Percentiles rank a stretch among this genome's conserved stretches.
Evolutionary conservation across 2,797 vertebrate species (phyloP).

Genomic region (Dryobates pubescens): DNA sequence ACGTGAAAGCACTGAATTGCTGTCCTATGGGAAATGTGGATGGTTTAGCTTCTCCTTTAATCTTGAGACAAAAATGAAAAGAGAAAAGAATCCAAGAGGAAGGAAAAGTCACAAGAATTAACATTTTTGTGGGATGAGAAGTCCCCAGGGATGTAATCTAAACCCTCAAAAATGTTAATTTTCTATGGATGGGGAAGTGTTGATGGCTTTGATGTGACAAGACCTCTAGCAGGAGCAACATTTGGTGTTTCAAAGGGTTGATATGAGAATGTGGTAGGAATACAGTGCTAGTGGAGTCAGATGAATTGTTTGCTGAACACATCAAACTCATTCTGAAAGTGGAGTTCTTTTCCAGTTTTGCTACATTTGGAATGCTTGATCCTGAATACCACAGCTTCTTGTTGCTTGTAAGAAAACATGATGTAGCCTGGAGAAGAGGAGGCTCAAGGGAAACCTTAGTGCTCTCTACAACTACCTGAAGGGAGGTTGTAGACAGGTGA

Average conservation of each 20-base stretch:
- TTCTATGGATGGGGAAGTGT: constrained; percentile 21
- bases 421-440: too few species aligned
- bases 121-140: constrained; percentile 3
- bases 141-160: not conserved
- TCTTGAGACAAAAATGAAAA: constrained; percentile 22
- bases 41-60: constrained; percentile 30
- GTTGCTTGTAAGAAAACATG: not conserved
- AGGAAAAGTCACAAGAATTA: constrained; percentile 53
- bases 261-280: not conserved
- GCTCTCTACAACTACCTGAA: too few species aligned
- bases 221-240: not conserved
- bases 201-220: constrained; percentile 49
- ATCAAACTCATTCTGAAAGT: not conserved
- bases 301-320: not conserved
- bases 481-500: too few species aligned
- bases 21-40: not conserved
- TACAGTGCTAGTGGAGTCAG: not conserved
- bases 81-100: constrained; percentile 4
- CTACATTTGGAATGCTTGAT: not conserved
- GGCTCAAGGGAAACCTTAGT: too few species aligned
- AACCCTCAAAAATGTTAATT: constrained; percentile 41
- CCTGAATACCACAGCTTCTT: not conserved
- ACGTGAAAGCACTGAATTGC: constrained; percentile 1
- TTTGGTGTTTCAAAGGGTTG: constrained; percentile 7
- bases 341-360: not conserved